phyloP scores from a whole-genome alignment of 2,888 invertebrate genomes.

The Xestia xanthographa region DNA sequence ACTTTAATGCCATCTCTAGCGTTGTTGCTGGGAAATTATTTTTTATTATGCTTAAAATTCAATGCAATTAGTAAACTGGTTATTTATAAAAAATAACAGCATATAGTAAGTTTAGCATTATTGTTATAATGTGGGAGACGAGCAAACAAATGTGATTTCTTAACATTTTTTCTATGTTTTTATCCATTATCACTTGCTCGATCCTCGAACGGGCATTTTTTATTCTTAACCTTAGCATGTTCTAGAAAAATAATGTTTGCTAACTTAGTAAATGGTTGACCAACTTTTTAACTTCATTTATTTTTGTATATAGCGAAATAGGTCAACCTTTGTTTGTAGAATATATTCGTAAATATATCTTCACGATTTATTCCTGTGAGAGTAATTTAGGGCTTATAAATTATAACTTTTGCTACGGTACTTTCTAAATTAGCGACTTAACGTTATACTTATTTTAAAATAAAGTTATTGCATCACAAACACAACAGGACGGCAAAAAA shows the following conservation, averaged over 20 bases:
- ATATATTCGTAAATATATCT: constrained; percentile 31
- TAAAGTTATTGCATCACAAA: neutral
- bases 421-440: constrained; percentile 7
- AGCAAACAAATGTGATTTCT: constrained; percentile 30
- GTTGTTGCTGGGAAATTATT: constrained; percentile 28
- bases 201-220: constrained; percentile 60
- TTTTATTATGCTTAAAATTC: constrained; percentile 16
- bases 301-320: constrained; percentile 57
- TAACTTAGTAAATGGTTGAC: constrained; percentile 36
- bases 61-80: constrained; percentile 26
- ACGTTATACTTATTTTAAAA: neutral
- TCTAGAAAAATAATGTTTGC: constrained; percentile 30
- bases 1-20: constrained; percentile 34
- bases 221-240: constrained; percentile 42
- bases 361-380: constrained; percentile 32
- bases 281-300: constrained; percentile 19
- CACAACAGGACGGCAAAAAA: neutral
- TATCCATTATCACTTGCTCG: constrained; percentile 38
- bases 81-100: constrained; percentile 20
- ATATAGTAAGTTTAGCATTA: constrained; percentile 10
- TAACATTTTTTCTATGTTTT: constrained; percentile 1
- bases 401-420: constrained; percentile 17
- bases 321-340: constrained; percentile 42
- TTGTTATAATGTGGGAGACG: constrained; percentile 24
- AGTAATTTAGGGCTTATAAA: constrained; percentile 27